These are phyloP conservation scores for Drosophila emarginata DNA, from an alignment of 2,888 invertebrate genomes.

Conservation along the genomic window DNA sequence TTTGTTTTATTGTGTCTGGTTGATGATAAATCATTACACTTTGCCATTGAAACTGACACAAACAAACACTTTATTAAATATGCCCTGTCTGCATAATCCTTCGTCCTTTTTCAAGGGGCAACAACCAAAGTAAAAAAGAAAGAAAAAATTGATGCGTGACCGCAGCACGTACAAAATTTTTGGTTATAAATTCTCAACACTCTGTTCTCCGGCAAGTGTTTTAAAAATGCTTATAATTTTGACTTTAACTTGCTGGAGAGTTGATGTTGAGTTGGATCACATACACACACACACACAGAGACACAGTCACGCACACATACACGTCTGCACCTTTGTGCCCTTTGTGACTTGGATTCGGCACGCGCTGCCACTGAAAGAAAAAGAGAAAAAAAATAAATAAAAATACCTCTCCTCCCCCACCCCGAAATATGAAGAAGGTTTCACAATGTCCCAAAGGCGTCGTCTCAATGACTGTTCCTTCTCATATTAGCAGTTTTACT, in stretches of 20 bases:
- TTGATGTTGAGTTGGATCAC: constrained; percentile 26
- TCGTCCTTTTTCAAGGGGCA: constrained; percentile 32
- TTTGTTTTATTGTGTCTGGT: neutral
- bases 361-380: constrained; percentile 32
- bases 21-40: constrained; percentile 17
- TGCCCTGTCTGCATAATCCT: constrained; percentile 35
- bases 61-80: constrained; percentile 64
- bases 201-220: constrained; percentile 57
- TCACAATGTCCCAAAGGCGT: constrained; percentile 69
- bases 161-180: constrained; percentile 66
- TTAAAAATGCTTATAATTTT: constrained; percentile 77
- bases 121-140: neutral
- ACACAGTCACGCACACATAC: constrained; percentile 53
- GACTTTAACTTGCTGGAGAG: constrained; percentile 26
- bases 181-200: constrained; percentile 67
- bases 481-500: constrained; percentile 23
- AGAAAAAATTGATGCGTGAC: constrained; percentile 67
- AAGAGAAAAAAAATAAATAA: neutral
- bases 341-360: constrained; percentile 46
- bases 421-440: constrained; percentile 42
- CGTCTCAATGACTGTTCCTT: constrained; percentile 63
- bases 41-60: constrained; percentile 44
- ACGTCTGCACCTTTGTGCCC: constrained; percentile 72
- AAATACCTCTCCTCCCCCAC: no score
- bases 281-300: constrained; percentile 38